Conservation (phyloP, 2,797 vertebrate genomes). For the Oceanodroma leucorhoa region DNA sequence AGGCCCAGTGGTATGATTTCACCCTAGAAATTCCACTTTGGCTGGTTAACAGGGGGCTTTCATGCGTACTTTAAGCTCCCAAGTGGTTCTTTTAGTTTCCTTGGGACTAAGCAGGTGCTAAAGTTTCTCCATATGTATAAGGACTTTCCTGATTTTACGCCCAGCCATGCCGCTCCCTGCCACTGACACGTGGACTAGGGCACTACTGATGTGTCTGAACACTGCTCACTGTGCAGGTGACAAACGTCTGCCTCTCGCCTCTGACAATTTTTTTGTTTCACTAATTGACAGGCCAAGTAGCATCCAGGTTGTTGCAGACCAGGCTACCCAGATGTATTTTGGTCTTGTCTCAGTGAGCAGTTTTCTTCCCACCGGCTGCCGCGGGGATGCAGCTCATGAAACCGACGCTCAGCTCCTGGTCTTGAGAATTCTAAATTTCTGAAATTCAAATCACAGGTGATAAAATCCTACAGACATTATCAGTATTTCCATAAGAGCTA, state of each 20-base stretch:
- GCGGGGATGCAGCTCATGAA: background rate
- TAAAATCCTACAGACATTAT: background rate
- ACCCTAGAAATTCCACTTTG: background rate
- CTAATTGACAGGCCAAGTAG: background rate
- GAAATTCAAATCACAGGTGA: background rate
- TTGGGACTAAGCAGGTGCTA: background rate
- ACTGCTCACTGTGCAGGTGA: background rate
- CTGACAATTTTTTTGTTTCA: background rate
- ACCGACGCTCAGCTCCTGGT: background rate
- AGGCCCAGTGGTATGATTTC: background rate
- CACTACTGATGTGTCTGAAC: background rate
- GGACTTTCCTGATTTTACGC: background rate
- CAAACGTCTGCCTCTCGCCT: background rate
- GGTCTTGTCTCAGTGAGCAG: fast-evolving
- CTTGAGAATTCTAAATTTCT: background rate
- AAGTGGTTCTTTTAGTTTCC: background rate
- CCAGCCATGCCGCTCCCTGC: background rate
- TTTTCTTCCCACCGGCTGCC: background rate
- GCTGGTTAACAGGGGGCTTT: background rate
- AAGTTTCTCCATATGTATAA: background rate
- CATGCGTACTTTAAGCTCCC: background rate
- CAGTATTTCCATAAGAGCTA: background rate
- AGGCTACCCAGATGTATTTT: fast-evolving
- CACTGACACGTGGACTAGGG: fast-evolving
- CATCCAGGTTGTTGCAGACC: background rate